Evolutionary conservation across 2,888 invertebrate genomes (phyloP).

Genomic region (Acleris cristana): DNA sequence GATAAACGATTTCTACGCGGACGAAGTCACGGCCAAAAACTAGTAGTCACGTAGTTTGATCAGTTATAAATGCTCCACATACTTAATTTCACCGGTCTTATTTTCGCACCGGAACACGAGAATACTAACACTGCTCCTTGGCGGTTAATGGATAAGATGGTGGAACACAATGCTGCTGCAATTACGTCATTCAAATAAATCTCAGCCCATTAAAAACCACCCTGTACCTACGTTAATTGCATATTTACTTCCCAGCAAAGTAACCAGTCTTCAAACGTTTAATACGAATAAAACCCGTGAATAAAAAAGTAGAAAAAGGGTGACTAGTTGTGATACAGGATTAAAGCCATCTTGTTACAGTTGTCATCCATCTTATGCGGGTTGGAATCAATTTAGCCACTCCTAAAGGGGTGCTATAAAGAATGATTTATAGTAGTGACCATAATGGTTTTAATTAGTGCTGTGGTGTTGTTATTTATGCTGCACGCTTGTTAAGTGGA

Average conservation of each 20-base stretch:
- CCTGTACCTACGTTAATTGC: not conserved
- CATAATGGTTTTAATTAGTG: constrained; percentile 77
- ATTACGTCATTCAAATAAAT: too few relatives aligned
- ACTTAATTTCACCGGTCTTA: too few relatives aligned
- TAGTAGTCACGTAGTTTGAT: too few relatives aligned
- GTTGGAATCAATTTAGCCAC: constrained; percentile 72
- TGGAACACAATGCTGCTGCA: too few relatives aligned
- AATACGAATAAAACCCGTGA: constrained; percentile 22
- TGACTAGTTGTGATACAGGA: constrained; percentile 23
- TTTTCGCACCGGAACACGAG: too few relatives aligned
- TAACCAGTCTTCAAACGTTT: not conserved
- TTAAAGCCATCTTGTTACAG: constrained; percentile 48
- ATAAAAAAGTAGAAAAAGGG: constrained; percentile 28
- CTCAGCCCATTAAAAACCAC: not conserved
- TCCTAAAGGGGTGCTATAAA: constrained; percentile 71
- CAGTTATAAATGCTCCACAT: too few relatives aligned
- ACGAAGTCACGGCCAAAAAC: too few relatives aligned
- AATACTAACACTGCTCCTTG: too few relatives aligned
- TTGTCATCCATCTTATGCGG: constrained; percentile 68
- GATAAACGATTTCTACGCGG: too few relatives aligned
- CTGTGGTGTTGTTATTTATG: constrained; percentile 44
- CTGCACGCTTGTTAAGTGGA: constrained; percentile 6
- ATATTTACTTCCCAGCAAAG: not conserved
- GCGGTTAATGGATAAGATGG: too few relatives aligned
- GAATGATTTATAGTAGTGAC: constrained; percentile 68